phyloP scores from a whole-genome alignment of 2,888 invertebrate genomes.

The Ichneumon xanthorius region DNA sequence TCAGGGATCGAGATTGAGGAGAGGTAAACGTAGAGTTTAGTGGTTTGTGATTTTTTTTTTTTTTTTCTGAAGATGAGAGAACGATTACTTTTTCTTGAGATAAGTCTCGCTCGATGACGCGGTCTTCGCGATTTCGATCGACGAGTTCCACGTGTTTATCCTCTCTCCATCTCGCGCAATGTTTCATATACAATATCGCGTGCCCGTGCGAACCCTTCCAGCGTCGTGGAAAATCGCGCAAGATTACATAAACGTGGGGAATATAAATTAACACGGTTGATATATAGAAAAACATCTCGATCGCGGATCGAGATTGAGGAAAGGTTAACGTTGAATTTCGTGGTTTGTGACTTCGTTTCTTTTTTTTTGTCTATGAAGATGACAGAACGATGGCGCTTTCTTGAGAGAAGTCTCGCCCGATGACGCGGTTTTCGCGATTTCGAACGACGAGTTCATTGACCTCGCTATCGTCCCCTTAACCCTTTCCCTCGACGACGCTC shows the following conservation, averaged over 20 bases:
- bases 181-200: background rate
- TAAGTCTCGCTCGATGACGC: slow-evolving; percentile 44
- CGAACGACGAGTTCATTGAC: slow-evolving; percentile 49
- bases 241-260: background rate
- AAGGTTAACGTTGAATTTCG: background rate
- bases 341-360: background rate
- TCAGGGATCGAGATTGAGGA: background rate
- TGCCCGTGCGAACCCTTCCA: background rate
- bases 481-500: background rate
- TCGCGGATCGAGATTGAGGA: background rate
- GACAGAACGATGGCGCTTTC: slow-evolving; percentile 25
- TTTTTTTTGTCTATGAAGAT: background rate
- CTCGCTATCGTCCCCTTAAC: slow-evolving; percentile 17
- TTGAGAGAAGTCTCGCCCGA: slow-evolving; percentile 12
- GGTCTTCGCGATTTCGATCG: slow-evolving; percentile 46
- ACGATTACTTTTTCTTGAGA: slow-evolving; percentile 20
- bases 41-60: background rate
- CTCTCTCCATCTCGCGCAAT: too few species aligned
- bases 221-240: slow-evolving; percentile 2
- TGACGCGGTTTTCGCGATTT: slow-evolving; percentile 57
- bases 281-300: background rate
- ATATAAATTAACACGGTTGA: background rate
- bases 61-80: slow-evolving; percentile 15
- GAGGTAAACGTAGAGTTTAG: background rate
- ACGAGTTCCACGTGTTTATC: slow-evolving; percentile 10